Evolutionary conservation across 2,113 vertebrate genomes (phyloP), one percentile per base, ranked within the genome.

Genomic region (Anthoscopus minutus): DNA sequence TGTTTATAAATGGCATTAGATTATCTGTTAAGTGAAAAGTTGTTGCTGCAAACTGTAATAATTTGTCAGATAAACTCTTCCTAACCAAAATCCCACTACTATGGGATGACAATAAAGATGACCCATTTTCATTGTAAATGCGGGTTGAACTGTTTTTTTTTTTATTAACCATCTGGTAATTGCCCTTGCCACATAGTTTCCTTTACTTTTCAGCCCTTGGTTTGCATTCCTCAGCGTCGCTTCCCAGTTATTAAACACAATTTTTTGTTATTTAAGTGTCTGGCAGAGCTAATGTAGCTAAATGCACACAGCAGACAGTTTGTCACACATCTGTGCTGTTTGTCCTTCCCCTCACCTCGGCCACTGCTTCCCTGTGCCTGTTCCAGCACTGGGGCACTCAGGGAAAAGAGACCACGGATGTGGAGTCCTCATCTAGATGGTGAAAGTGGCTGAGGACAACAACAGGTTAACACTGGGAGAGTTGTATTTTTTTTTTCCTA

Each of bases 211-310:
- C 77, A 89, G 77, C 45, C 31, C 40, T 84, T 40, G 12, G 6
- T 84, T 82, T 51, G 76, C 76, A 44, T 96, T 95, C 91, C 89
- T 92, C 40, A 61, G 83, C 1, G 13, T 91, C 1, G 18, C 92
- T 93, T 91, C 91, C 93, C 44, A 45, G 93, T 95, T 88, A 89
- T 94, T 94, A 95, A 91, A 57, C 16, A 30, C 89, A 91, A 14
- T 85, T 91, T 94, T 92, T 93, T 62, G 58, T 81, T 89, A 10
- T 88, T 95, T 81, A 88, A 90, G 72, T 62, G 38, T 51, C 14
- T 48, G 60, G 56, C 87, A 73, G 67, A 78, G 56, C 21, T 78
- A 44, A 80, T 40, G 76, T 20, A 67, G 71, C 44, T 79, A 25
- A 42, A 42, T 5, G 22, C 7, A 3, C 7, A 4, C 33, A 64